These are phyloP conservation scores for Caenorhabditis afra DNA, from an alignment of 2,888 invertebrate genomes.

Conservation along the genomic window DNA sequence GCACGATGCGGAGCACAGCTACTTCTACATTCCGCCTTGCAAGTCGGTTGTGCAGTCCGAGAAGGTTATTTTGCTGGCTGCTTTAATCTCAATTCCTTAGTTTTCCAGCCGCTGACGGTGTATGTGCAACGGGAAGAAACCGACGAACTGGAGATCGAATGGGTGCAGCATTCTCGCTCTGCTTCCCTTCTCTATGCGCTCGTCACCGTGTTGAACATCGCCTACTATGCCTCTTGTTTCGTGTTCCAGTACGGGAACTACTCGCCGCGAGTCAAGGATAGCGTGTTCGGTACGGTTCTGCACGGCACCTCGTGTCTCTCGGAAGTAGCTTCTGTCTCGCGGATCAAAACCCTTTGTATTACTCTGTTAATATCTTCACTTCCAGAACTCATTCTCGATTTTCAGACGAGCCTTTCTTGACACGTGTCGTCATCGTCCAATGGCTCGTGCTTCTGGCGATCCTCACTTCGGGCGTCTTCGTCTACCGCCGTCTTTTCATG, in stretches of 20 bases:
- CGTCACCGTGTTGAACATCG: slow-evolving; percentile 21
- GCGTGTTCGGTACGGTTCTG: slow-evolving; percentile 39
- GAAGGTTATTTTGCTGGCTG: slow-evolving; percentile 14
- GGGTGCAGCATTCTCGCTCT: slow-evolving; percentile 34
- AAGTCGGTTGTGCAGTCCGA: slow-evolving; percentile 33
- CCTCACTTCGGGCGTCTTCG: slow-evolving; percentile 28
- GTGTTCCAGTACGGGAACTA: slow-evolving; percentile 52
- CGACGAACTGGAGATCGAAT: slow-evolving; percentile 39
- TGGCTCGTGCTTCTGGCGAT: slow-evolving; percentile 37
- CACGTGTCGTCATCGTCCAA: slow-evolving; percentile 44
- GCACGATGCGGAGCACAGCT: slow-evolving; percentile 39
- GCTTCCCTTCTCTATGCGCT: slow-evolving; percentile 20
- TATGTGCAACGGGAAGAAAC: slow-evolving; percentile 18
- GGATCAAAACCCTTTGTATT: too few relatives aligned
- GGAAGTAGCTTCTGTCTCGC: too few relatives aligned
- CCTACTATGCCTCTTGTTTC: slow-evolving; percentile 35
- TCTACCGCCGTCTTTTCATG: slow-evolving; percentile 51
- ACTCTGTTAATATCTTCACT: too few relatives aligned
- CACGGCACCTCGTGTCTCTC: too few relatives aligned
- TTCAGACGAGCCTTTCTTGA: slow-evolving; percentile 44
- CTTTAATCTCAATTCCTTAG: neutral
- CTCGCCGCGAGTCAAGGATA: slow-evolving; percentile 8
- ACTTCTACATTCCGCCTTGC: slow-evolving; percentile 55
- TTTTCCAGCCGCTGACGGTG: slow-evolving; percentile 47
- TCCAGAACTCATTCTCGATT: neutral